These are phyloP conservation scores for Drosophila littoralis DNA, from an alignment of 1,140 invertebrate species.

Conservation along the genomic window DNA sequence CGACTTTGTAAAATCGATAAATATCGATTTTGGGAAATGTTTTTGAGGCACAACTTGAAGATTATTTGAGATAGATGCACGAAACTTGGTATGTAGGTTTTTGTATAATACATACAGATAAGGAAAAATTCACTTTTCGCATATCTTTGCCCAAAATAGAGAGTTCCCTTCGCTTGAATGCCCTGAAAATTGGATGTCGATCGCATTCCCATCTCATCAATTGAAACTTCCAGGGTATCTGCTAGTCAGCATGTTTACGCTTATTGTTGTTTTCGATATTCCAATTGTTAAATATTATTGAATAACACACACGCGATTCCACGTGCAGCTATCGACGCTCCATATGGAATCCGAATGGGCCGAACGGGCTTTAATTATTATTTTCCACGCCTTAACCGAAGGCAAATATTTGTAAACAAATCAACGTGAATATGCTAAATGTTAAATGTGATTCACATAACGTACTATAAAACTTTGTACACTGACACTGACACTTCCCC, in stretches of 20 bases:
- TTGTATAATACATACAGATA: too few relatives aligned
- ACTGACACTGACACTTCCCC: too few relatives aligned
- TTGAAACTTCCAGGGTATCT: conserved; percentile 4
- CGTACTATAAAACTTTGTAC: not conserved
- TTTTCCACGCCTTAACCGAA: conserved; percentile 1
- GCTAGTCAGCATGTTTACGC: not conserved
- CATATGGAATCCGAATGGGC: conserved; percentile 18
- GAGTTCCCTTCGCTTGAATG: too few relatives aligned
- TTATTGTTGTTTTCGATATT: not conserved
- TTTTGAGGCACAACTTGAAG: too few relatives aligned
- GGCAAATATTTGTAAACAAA: conserved; percentile 31
- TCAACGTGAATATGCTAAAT: conserved; percentile 26
- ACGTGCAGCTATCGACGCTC: conserved; percentile 32
- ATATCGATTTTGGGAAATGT: not conserved
- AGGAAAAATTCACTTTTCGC: too few relatives aligned
- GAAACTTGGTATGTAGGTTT: too few relatives aligned
- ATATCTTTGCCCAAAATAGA: too few relatives aligned
- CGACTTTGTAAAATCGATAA: not conserved
- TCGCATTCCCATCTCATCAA: too few relatives aligned
- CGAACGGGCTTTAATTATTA: conserved; percentile 28
- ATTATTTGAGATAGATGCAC: too few relatives aligned
- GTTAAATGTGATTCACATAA: conserved; percentile 21
- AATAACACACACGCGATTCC: conserved; percentile 18
- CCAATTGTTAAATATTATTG: conserved; percentile 32
- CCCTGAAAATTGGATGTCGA: too few relatives aligned